Conservation (phyloP, 2,113 vertebrate genomes). For the Myrmecophaga tridactyla region DNA sequence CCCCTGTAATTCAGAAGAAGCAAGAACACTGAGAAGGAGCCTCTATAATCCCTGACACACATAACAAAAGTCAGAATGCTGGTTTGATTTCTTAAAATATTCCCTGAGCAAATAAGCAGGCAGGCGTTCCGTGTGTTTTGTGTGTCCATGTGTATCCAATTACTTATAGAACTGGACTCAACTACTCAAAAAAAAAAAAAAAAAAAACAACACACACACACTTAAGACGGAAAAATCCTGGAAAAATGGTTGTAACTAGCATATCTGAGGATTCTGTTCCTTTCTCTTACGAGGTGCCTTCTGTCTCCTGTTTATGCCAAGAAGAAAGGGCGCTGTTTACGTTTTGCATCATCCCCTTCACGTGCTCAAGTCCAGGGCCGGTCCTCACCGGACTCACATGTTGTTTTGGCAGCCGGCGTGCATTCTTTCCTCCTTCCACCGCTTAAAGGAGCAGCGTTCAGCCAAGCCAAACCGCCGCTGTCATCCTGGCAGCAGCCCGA, state of each 20-base stretch:
- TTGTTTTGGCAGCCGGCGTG: constrained; percentile 42
- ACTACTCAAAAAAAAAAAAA: background rate
- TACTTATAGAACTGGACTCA: background rate
- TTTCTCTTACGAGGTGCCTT: background rate
- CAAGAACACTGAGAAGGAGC: background rate
- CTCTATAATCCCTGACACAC: background rate
- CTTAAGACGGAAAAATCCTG: background rate
- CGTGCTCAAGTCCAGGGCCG: constrained; percentile 16
- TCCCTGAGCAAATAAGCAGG: background rate
- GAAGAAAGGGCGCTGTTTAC: constrained; percentile 38
- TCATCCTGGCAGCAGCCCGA: background rate
- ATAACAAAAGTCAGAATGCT: background rate
- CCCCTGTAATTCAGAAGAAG: background rate
- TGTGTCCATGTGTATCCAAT: constrained; percentile 18
- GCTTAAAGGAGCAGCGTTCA: constrained; percentile 58
- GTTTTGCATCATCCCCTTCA: constrained; percentile 10
- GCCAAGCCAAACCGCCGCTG: rapidly evolving
- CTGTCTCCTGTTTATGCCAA: constrained; percentile 72
- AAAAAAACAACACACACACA: background rate
- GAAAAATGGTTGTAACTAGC: background rate
- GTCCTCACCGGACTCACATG: constrained; percentile 52
- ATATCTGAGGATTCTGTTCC: background rate
- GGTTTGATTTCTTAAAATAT: background rate
- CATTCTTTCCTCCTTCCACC: constrained; percentile 35
- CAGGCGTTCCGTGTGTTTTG: background rate